phyloP scores from a whole-genome alignment of 1,140 invertebrate species.

The Drosophila varians region DNA sequence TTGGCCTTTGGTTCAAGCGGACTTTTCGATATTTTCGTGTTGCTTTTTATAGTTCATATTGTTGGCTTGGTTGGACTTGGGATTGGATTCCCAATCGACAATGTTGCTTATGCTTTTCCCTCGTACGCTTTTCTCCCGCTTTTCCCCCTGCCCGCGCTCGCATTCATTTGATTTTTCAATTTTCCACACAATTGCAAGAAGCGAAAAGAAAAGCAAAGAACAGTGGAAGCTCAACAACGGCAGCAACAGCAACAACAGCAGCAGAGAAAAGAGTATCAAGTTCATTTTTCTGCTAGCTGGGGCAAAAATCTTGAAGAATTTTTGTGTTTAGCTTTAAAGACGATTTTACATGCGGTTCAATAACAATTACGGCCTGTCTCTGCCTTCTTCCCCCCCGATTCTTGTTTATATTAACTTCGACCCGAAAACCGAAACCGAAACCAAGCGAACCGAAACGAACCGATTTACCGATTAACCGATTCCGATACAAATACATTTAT shows the following conservation, averaged over 20 bases:
- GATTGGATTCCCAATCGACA: conserved; percentile 37
- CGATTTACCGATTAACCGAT: conserved; percentile 29
- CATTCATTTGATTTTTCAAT: conserved; percentile 77
- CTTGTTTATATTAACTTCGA: conserved; percentile 74
- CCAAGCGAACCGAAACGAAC: conserved; percentile 13
- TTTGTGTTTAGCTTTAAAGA: conserved; percentile 35
- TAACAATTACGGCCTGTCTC: conserved; percentile 37
- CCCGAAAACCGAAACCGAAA: conserved; percentile 24
- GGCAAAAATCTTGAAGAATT: conserved; percentile 19
- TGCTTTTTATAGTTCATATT: conserved; percentile 78
- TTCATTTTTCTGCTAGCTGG: conserved; percentile 57
- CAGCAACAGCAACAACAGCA: neutral
- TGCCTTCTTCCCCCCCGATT: conserved; percentile 1
- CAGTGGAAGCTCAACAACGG: conserved; percentile 1
- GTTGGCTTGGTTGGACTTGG: conserved; percentile 56
- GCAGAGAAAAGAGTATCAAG: conserved; percentile 49
- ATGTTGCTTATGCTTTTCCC: conserved; percentile 44
- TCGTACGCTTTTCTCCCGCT: conserved; percentile 7
- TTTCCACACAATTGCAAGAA: conserved; percentile 73
- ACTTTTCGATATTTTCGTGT: conserved; percentile 74
- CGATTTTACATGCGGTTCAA: conserved; percentile 44
- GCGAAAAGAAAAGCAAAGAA: conserved; percentile 17
- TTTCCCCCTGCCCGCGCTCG: conserved; percentile 16
- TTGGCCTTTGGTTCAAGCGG: conserved; percentile 72
- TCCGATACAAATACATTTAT: neutral